These are phyloP conservation scores for Euphonia xanthogaster DNA, from an alignment of 2,797 vertebrate species.

Conservation along the genomic window DNA sequence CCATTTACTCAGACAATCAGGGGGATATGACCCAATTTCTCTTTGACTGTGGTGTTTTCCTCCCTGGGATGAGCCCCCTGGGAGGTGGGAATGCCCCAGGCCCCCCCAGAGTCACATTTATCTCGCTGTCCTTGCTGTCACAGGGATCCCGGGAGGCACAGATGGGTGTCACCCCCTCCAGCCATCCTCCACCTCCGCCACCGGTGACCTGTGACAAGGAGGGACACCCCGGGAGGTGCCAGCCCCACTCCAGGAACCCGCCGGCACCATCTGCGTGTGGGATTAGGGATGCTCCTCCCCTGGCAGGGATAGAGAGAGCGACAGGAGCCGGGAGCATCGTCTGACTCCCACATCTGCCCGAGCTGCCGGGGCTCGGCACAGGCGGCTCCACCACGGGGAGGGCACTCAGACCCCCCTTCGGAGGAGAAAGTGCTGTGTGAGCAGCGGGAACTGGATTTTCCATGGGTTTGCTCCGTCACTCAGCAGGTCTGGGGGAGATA, in stretches of 20 bases:
- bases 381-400: not conserved
- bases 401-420: accelerated
- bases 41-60: not conserved
- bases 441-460: not conserved
- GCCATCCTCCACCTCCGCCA: accelerated
- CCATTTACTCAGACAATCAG: constrained; percentile 63
- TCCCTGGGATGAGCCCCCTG: not conserved
- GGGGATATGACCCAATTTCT: constrained; percentile 68
- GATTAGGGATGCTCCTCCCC: not conserved
- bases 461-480: not conserved
- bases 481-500: constrained; percentile 9
- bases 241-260: not conserved
- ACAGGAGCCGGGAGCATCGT: not conserved
- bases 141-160: not conserved
- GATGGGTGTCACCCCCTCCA: not conserved
- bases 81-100: accelerated
- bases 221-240: not conserved
- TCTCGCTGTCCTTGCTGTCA: not conserved
- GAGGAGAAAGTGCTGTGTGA: not conserved
- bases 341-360: not conserved
- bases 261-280: not conserved
- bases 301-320: not conserved
- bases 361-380: not conserved
- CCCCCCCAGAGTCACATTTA: not conserved
- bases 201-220: not conserved